A percentile compares a stretch with the other conserved stretches of the same genome.
phyloP scores from a whole-genome alignment of 2,113 vertebrate genomes.

The Sturnira hondurensis region DNA sequence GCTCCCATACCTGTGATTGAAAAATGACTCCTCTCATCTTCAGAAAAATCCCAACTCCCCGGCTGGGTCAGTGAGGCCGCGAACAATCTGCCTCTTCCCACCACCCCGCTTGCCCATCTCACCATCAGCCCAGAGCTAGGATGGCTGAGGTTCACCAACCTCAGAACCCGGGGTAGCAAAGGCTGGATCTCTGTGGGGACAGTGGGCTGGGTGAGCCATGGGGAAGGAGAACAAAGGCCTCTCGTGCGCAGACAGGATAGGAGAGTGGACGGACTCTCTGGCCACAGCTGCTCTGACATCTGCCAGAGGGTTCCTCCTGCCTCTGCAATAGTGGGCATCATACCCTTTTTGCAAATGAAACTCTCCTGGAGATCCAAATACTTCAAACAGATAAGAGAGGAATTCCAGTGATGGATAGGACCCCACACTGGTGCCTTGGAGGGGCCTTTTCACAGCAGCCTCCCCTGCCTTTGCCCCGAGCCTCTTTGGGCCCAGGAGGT shows the following conservation, averaged over 20 bases:
- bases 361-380: background rate
- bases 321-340: background rate
- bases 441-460: background rate
- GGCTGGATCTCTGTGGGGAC: background rate
- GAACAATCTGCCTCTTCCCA: background rate
- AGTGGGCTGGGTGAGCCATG: background rate
- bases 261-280: background rate
- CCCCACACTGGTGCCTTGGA: background rate
- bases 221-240: background rate
- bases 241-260: background rate
- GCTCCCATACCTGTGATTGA: background rate
- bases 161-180: background rate
- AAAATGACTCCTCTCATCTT: background rate
- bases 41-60: background rate
- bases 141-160: background rate
- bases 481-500: background rate
- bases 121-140: background rate
- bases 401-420: background rate
- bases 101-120: background rate
- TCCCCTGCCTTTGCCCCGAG: background rate
- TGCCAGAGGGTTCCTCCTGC: background rate
- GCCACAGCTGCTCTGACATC: background rate
- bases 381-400: background rate
- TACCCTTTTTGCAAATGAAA: background rate
- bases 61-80: background rate